phyloP scores from a whole-genome alignment of 2,113 vertebrate genomes.

The Parus major region DNA sequence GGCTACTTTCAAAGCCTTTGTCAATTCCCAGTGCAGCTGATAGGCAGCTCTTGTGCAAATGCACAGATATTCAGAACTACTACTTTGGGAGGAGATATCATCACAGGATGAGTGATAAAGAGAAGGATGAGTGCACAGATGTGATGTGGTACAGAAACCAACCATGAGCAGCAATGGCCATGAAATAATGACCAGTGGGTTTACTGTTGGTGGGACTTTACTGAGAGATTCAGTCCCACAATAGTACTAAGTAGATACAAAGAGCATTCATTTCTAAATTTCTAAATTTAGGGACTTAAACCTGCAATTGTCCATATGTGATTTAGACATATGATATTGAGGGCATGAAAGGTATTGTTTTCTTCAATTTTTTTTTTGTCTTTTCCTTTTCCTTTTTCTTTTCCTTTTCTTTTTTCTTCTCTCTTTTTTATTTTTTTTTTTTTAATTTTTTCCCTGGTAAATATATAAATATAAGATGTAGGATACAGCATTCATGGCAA shows the following conservation, averaged over 20 bases:
- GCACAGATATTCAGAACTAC: background rate
- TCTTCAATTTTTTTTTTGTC: accelerated
- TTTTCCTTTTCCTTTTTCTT: no score
- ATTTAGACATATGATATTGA: background rate
- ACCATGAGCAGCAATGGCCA: background rate
- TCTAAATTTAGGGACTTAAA: background rate
- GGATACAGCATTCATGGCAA: background rate
- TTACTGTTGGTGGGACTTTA: background rate
- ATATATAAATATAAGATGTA: background rate
- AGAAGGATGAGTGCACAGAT: background rate
- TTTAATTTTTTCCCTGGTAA: background rate
- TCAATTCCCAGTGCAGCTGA: accelerated
- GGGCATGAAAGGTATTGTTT: background rate
- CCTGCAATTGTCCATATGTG: background rate
- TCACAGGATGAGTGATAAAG: background rate
- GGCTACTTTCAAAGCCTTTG: background rate
- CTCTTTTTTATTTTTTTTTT: background rate
- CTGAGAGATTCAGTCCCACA: background rate
- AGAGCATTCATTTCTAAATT: background rate
- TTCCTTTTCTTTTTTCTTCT: no score
- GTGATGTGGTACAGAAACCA: background rate
- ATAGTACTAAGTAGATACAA: background rate
- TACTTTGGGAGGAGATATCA: background rate
- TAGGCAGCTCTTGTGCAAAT: background rate
- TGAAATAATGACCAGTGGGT: background rate